Conservation (phyloP, 2,888 invertebrate species). For the Macaria notata region DNA sequence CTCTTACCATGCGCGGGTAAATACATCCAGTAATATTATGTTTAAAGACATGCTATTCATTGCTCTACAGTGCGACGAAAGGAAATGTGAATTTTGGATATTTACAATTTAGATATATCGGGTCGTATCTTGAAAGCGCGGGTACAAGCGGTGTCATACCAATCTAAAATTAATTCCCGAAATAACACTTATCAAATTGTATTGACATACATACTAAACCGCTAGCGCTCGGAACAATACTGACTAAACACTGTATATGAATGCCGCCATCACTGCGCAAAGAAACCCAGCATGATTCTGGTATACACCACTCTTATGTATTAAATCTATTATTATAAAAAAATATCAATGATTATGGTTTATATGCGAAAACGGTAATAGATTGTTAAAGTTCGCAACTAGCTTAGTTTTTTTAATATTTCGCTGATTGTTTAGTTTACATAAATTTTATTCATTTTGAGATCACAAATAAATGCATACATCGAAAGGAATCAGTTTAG, state of each 20-base stretch:
- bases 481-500: slow-evolving; percentile 47
- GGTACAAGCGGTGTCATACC: not conserved
- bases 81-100: slow-evolving; percentile 10
- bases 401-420: not conserved
- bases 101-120: slow-evolving; percentile 20
- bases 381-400: slow-evolving; percentile 11
- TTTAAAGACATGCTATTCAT: slow-evolving; percentile 29
- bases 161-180: not conserved
- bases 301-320: slow-evolving; percentile 14
- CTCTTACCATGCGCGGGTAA: slow-evolving; percentile 51
- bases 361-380: slow-evolving; percentile 33
- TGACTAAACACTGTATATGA: not conserved
- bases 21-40: slow-evolving; percentile 19
- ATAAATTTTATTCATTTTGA: slow-evolving; percentile 50
- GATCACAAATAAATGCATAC: slow-evolving; percentile 78
- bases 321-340: slow-evolving; percentile 20
- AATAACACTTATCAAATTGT: too few relatives aligned
- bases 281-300: slow-evolving; percentile 28
- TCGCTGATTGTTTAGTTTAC: slow-evolving; percentile 25
- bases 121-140: slow-evolving; percentile 2
- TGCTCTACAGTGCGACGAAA: slow-evolving; percentile 31
- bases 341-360: slow-evolving; percentile 26
- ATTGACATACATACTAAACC: not conserved
- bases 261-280: slow-evolving; percentile 26
- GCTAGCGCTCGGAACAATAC: slow-evolving; percentile 1